These are phyloP conservation scores for Mimas tiliae DNA, from an alignment of 2,888 invertebrate species.

Conservation along the genomic window DNA sequence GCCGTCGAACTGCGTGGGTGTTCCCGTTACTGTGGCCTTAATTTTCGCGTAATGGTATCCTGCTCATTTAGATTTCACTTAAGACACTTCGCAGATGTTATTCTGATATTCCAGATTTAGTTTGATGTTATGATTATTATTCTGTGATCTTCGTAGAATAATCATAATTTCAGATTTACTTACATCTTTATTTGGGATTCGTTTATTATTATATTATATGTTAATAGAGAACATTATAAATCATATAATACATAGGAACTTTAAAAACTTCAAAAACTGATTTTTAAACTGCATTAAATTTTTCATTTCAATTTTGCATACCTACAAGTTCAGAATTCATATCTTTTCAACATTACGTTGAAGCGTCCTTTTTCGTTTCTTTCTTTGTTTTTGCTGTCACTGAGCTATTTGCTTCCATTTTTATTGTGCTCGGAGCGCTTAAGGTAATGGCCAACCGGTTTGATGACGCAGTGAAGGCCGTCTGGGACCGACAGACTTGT, in stretches of 20 bases:
- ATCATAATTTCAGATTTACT: neutral
- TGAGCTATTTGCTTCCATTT: neutral
- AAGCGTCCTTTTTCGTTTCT: neutral
- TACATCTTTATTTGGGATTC: neutral
- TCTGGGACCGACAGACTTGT: conserved; percentile 13
- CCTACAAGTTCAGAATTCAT: neutral
- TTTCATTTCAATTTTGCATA: neutral
- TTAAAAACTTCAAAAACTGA: no score
- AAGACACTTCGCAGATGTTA: conserved; percentile 3
- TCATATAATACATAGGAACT: no score
- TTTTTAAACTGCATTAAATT: no score
- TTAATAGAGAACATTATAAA: neutral
- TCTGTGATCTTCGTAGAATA: neutral
- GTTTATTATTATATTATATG: neutral
- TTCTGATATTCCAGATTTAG: conserved; percentile 9
- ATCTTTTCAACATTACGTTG: neutral
- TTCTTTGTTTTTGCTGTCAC: neutral
- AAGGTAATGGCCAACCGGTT: conserved; percentile 9
- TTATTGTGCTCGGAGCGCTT: conserved; percentile 6
- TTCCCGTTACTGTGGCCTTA: neutral
- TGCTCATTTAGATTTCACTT: conserved; percentile 1
- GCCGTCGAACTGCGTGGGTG: conserved; percentile 14
- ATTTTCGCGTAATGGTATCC: conserved; percentile 21
- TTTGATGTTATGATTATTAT: neutral
- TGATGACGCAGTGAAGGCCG: conserved; percentile 16